phyloP scores from a whole-genome alignment of 2,888 invertebrate species.

The Uropetala carovei region DNA sequence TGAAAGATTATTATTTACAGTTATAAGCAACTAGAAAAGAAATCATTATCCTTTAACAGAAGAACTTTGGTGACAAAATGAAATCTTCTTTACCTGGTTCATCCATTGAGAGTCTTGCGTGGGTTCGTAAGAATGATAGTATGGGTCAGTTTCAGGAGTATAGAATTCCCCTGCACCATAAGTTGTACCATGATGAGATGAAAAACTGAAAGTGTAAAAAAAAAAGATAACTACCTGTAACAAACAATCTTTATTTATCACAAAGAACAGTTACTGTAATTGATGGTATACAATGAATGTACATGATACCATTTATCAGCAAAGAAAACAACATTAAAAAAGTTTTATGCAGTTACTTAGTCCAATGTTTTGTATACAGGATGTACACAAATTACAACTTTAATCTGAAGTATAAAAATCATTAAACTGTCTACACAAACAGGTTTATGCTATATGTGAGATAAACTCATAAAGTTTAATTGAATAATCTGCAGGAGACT shows the following conservation, averaged over 20 bases:
- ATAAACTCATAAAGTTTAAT: too few species aligned
- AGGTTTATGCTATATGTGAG: too few species aligned
- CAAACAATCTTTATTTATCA: neutral
- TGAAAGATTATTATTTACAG: neutral
- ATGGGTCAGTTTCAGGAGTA: constrained; percentile 72
- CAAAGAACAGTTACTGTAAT: neutral
- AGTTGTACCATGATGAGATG: constrained; percentile 39
- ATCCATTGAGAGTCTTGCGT: constrained; percentile 86
- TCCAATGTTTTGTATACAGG: too few species aligned
- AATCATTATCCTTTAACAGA: too few species aligned
- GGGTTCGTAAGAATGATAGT: constrained; percentile 82
- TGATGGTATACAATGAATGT: neutral
- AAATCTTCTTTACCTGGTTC: constrained; percentile 73
- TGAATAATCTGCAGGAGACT: too few species aligned
- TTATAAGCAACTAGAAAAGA: neutral
- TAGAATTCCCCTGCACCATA: constrained; percentile 69
- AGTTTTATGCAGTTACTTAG: too few species aligned
- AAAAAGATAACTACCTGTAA: neutral
- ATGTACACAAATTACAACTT: too few species aligned
- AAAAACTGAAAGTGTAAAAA: constrained; percentile 8
- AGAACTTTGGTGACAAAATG: constrained; percentile 8
- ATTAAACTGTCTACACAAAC: too few species aligned
- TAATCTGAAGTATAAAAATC: too few species aligned
- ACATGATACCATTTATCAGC: neutral
- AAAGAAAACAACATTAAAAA: too few species aligned